Evolutionary conservation across 2,797 vertebrate genomes (phyloP).

Genomic region (Lateolabrax maculatus): DNA sequence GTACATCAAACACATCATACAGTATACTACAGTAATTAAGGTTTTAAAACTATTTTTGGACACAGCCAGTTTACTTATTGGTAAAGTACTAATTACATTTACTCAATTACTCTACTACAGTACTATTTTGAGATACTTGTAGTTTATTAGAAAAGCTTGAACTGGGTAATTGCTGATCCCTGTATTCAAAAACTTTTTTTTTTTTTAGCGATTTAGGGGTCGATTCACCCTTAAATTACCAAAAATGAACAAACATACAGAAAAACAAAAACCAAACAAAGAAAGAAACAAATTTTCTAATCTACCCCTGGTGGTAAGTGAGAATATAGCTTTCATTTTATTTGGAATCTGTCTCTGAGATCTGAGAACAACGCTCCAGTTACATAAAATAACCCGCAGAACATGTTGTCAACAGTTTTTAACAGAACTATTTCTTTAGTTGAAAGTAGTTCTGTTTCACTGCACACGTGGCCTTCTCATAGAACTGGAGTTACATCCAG

Average conservation of each 20-base stretch:
- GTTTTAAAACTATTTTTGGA: not conserved
- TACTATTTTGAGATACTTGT: not conserved
- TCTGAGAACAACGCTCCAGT: too few species aligned
- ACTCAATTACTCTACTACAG: not conserved
- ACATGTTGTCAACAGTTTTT: not conserved
- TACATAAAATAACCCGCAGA: not conserved
- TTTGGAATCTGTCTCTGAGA: too few species aligned
- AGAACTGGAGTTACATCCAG: too few species aligned
- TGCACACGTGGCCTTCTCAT: too few species aligned
- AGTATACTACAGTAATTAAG: not conserved
- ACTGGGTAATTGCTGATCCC: not conserved
- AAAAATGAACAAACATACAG: too few species aligned
- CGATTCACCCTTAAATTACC: not conserved
- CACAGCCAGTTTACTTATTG: too few species aligned
- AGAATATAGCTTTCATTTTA: too few species aligned
- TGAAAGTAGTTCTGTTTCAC: slow-evolving; percentile 2
- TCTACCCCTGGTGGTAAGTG: too few species aligned
- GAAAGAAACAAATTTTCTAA: too few species aligned
- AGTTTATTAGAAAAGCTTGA: not conserved
- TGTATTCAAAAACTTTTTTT: not conserved
- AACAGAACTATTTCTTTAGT: not conserved
- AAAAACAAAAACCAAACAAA: not conserved
- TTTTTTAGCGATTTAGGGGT: too few species aligned
- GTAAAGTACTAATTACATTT: not conserved
- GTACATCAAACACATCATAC: too few species aligned